phyloP scores from a whole-genome alignment of 2,888 invertebrate genomes.

The Andrena marginata region DNA sequence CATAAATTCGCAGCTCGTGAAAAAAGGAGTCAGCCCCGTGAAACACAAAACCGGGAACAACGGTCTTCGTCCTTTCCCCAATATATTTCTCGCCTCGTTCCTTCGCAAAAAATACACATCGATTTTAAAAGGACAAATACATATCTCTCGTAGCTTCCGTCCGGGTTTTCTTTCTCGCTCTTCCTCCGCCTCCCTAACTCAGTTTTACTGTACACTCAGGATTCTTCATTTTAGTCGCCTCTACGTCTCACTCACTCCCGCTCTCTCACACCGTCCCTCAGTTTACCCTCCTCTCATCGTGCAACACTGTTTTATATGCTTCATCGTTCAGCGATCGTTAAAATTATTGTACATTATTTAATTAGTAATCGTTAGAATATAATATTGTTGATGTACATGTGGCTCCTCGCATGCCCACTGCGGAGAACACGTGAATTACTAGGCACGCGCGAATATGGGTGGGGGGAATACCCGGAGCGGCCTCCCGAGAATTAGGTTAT shows the following conservation, averaged over 20 bases:
- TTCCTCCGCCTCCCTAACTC: conserved; percentile 33
- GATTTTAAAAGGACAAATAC: conserved; percentile 58
- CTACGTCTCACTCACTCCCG: conserved; percentile 22
- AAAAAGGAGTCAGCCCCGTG: conserved; percentile 30
- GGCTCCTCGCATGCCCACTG: conserved; percentile 63
- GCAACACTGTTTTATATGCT: conserved; percentile 72
- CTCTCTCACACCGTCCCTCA: conserved; percentile 28
- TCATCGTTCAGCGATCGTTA: conserved; percentile 75
- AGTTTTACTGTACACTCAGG: conserved; percentile 30
- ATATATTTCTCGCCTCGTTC: conserved; percentile 34
- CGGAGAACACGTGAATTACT: conserved; percentile 48
- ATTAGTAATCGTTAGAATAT: conserved; percentile 82
- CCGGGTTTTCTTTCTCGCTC: conserved; percentile 29
- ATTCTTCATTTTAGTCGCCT: neutral
- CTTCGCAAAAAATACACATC: conserved; percentile 58
- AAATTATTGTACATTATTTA: conserved; percentile 82
- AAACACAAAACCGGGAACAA: conserved; percentile 49
- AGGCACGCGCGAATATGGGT: conserved; percentile 38
- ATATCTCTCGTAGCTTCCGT: conserved; percentile 20
- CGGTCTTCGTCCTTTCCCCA: conserved; percentile 11
- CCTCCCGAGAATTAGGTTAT: neutral
- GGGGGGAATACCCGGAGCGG: conserved; percentile 14
- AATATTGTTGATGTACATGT: conserved; percentile 80
- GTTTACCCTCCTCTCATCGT: conserved; percentile 44
- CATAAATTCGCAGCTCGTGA: conserved; percentile 11